phyloP scores from a whole-genome alignment of 2,797 vertebrate species.

The Pangasius krempfi region DNA sequence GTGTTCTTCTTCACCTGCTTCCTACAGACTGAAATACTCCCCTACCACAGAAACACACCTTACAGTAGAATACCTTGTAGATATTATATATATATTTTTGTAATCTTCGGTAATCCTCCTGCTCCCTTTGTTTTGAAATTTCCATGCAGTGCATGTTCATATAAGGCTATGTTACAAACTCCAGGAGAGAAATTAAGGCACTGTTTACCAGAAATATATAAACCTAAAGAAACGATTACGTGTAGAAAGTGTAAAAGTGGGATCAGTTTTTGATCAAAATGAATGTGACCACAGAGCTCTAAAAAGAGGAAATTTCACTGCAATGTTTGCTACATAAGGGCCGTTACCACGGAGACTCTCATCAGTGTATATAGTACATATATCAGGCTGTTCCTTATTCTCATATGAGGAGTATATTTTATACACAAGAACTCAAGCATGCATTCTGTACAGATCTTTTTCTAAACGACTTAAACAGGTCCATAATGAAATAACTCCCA shows the following conservation, averaged over 20 bases:
- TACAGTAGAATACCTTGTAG: constrained; percentile 18
- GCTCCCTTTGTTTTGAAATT: neutral
- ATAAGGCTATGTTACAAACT: constrained; percentile 6
- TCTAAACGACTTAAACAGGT: constrained; percentile 8
- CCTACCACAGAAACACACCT: neutral
- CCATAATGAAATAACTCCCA: neutral
- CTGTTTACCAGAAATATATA: constrained; percentile 3
- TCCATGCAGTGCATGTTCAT: constrained; percentile 29
- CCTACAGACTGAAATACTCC: constrained; percentile 31
- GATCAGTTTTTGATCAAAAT: constrained; percentile 18
- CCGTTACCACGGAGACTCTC: neutral
- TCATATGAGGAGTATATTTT: constrained; percentile 16
- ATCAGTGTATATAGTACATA: neutral
- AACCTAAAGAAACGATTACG: neutral
- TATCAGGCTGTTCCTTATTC: neutral
- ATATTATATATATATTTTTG: constrained; percentile 18
- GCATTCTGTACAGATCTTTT: neutral
- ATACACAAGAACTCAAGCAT: neutral
- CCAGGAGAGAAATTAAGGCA: constrained; percentile 27
- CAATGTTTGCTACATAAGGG: neutral
- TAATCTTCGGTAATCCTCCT: constrained; percentile 7
- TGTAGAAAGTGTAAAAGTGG: neutral
- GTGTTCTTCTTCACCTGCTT: constrained; percentile 33
- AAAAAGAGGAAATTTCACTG: constrained; percentile 23
- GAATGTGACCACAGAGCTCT: constrained; percentile 18